Evolutionary conservation across 1,140 invertebrate species (phyloP), one percentile per base, ranked within the genome.

Genomic region (Danaus plexippus): DNA sequence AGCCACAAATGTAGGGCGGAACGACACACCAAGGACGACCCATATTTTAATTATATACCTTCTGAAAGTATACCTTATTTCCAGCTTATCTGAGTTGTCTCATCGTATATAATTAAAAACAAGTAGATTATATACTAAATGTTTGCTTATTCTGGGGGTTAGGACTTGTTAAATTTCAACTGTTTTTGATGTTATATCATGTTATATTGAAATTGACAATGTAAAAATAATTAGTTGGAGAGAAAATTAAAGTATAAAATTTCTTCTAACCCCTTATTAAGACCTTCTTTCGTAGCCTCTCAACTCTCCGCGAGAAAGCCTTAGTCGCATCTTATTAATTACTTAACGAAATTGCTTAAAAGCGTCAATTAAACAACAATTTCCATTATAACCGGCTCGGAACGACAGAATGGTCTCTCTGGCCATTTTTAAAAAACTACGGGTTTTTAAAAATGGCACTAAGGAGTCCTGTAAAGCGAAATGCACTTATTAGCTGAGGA

Each of bases 401-500:
- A 32, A 49, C 57, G 61, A 63, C 61, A 63, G 67, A 67, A 67
- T 66, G 66, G 62, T 63, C 64, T 68, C 65, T 61, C 55, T 64
- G 69, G 71, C 66, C 75, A 80, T 78, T 78, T 76, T 76, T 78
- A 71, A 69, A 78, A 74, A 74, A 77, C 70, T 69, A 71, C 63
- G 70, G 69, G 66, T 61, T 64, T 75, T 78, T 81, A 81, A 83
- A 80, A 75, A 77, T 77, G 75, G 74, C 74, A 76, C 76, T 77
- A 79, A 80, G 77, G 69, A 85, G 74, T 84, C 77, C 76, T 82
- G 72, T 76, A 78, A 73, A 81, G 78, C 70, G 69, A 81, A 85
- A 85, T 83, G 81, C 81, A 83, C 81, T 85, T 85, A 85, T 85
- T 85, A 85, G 81, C 77, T 65, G 69, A 72, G 70, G 69, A 77